Evolutionary conservation across 2,797 vertebrate species (phyloP), one percentile per base, ranked within the genome.

Genomic region (Hyperoplus lanceolatus): DNA sequence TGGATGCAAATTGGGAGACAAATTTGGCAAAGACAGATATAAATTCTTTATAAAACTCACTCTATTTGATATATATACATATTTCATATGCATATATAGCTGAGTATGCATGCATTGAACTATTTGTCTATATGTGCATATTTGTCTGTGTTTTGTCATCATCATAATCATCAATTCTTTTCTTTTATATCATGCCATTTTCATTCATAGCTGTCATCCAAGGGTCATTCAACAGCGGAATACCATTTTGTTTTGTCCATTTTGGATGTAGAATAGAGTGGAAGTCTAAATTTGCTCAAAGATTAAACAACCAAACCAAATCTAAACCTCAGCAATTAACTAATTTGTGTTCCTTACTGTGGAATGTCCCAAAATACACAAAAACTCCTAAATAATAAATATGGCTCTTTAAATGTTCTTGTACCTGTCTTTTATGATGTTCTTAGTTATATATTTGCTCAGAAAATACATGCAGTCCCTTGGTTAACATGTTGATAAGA

Each of bases 21-120:
- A 83, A 92, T 90, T 83, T 87, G 87, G 84, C 89, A 80, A 82
- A 77, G 80, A 85, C 65, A 85, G 69, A 85, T 79, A 81, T 80
- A 73, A 84, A 87, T 94, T 95, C 94, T 95, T 95, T 95, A 95
- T 95, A 95, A 95, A 94, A 94, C 88, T 93, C 93, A 90, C 94
- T 95, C 93, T 94, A 95, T 94, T 95, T 95, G 86, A 90, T 93
- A 94, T 95, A 94, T 95, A 94, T 95, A 87, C 90, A 94, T 94
- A 92, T 90, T 45, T 39, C 45, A 77, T 91, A 94, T 94, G 90
- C 83, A 94, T 94, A 94, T 94, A 95, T 94, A 94, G 90, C 83
- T 87, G 88, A 89, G 91, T 92, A 91, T 94, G 92, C 86, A 80
- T 84, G 80, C 81, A 93, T 90, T 81, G 90, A 87, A 43, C 56